Evolutionary conservation across 2,113 vertebrate genomes (phyloP), one percentile per base, ranked within the genome.

Genomic region (Lonchura striata): DNA sequence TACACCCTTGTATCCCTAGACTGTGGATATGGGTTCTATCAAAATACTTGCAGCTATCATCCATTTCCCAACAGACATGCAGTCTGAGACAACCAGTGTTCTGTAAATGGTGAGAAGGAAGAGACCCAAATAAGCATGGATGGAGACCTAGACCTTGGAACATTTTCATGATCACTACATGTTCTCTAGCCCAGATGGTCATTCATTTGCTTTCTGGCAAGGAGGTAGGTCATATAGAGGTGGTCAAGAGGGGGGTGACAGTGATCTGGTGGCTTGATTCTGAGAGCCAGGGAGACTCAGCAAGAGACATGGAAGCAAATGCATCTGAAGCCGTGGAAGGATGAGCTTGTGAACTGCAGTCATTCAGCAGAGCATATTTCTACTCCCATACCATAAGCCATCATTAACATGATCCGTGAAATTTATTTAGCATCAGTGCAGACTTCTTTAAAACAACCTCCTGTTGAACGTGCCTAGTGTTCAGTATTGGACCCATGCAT

Each of bases 311-410:
- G 20, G 70, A 84, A 60, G 30, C 37, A 49, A 86, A 75, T 14
- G 37, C 0, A 0, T 14, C 30, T 2, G 2, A 72, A 49, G 44
- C 31, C 54, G 15, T 47, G 63, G 50, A 85, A 76, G 71, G 33
- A 54, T 50, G 70, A 87, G 16, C 25, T 54, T 65, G 12, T 44
- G 86, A 46, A 37, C 46, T 46, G 71, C 49, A 75, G 56, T 42
- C 81, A 46, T 65, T 47, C 5, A 9, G n/a, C 20, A 61, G 35
- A 71, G 24, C 13, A 7, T 47, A 59, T 76, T 82, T 79, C 46
- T 18, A 83, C 59, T 90, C 21, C 31, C 21, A 1, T 81, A 59
- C 46, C n/a, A 13, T 61, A 63, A 44, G 19, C 49, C 31, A 17
- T 69, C 46, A 31, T 64, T 64, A 65, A 33, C 19, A 66, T 74